A percentile compares a stretch with the other conserved stretches of the same genome.
Evolutionary conservation across 1,140 invertebrate species (phyloP).

Genomic region (Microplitis demolitor): DNA sequence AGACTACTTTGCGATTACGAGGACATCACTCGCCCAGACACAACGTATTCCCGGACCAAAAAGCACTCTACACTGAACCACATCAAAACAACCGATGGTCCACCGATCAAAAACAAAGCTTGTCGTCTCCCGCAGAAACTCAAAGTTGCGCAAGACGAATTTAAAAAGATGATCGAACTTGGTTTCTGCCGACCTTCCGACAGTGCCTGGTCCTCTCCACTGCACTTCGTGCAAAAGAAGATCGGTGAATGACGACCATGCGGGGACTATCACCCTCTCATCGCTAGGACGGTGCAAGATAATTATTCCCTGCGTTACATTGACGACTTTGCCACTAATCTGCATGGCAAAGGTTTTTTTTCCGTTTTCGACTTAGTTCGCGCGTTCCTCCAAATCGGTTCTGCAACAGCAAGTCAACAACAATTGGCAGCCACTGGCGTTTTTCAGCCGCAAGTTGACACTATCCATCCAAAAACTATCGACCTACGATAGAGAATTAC

Average conservation of each 20-base stretch:
- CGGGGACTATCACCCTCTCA: not conserved
- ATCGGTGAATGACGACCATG: not conserved
- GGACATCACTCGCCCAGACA: not conserved
- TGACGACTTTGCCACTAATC: not conserved
- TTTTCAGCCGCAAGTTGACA: no score
- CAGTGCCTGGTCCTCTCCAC: not conserved
- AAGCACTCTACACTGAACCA: slow-evolving; percentile 4
- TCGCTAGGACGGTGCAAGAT: slow-evolving; percentile 37
- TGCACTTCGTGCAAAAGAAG: not conserved
- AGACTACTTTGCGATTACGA: not conserved
- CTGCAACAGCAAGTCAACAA: no score
- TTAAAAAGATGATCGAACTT: slow-evolving; percentile 37
- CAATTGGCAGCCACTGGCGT: no score
- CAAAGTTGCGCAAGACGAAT: slow-evolving; percentile 37
- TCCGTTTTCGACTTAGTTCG: slow-evolving; percentile 6
- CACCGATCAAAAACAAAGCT: slow-evolving; percentile 42
- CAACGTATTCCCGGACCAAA: not conserved
- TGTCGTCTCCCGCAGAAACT: slow-evolving; percentile 45
- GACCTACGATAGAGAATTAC: no score
- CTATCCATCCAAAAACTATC: no score
- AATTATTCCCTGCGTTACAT: slow-evolving; percentile 43
- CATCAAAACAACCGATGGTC: slow-evolving; percentile 37
- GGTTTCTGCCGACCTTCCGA: slow-evolving; percentile 36
- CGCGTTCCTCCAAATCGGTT: slow-evolving; percentile 50
- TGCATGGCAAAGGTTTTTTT: not conserved